phyloP scores from a whole-genome alignment of 1,140 invertebrate species.

The Formica selysi region DNA sequence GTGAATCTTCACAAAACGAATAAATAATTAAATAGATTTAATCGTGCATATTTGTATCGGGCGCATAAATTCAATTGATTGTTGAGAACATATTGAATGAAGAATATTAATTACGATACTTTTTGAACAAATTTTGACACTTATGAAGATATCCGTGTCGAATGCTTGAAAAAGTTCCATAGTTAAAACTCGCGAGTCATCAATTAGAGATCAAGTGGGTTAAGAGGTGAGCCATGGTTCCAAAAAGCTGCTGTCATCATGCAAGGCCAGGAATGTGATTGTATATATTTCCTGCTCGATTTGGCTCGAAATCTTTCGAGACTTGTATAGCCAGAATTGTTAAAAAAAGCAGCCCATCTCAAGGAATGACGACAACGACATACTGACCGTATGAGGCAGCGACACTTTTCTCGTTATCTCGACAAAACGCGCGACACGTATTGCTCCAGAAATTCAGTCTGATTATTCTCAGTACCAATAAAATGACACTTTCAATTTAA shows the following conservation, averaged over 20 bases:
- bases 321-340: conserved; percentile 51
- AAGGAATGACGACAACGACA: conserved; percentile 45
- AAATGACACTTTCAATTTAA: conserved; percentile 29
- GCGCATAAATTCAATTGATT: not conserved
- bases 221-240: conserved; percentile 63
- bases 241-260: conserved; percentile 64
- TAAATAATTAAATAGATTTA: conserved; percentile 2
- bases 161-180: not conserved
- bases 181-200: conserved; percentile 23
- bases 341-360: conserved; percentile 64
- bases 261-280: conserved; percentile 67
- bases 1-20: not conserved
- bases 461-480: conserved; percentile 8
- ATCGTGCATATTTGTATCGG: not conserved
- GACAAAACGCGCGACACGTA: conserved; percentile 61
- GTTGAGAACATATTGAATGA: not conserved
- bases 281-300: conserved; percentile 68
- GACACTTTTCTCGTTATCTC: conserved; percentile 67
- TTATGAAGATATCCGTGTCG: not conserved
- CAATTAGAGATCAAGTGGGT: conserved; percentile 69
- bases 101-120: not conserved
- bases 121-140: not conserved
- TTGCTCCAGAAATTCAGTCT: conserved; percentile 72
- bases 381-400: conserved; percentile 68
- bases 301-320: conserved; percentile 63